Evolutionary conservation across 2,113 vertebrate genomes (phyloP).

Genomic region (Ameiurus melas): DNA sequence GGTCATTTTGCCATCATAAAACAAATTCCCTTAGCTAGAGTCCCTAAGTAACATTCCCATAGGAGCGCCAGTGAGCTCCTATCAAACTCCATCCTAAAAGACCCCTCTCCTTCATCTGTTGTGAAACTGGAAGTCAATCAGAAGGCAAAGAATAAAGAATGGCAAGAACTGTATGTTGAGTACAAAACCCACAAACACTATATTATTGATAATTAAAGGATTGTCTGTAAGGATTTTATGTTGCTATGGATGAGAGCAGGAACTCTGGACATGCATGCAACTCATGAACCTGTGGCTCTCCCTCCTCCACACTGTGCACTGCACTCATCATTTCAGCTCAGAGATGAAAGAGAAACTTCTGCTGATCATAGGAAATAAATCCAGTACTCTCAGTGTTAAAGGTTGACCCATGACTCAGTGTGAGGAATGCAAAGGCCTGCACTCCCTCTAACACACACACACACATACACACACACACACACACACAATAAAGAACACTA

Average conservation of each 20-base stretch:
- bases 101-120: conserved; percentile 88
- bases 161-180: conserved; percentile 89
- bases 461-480: conserved; percentile 6
- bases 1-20: background rate
- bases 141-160: conserved; percentile 95
- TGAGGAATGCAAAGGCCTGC: conserved; percentile 46
- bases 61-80: conserved; percentile 65
- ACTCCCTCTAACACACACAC: conserved; percentile 36
- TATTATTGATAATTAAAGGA: background rate
- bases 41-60: background rate
- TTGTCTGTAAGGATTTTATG: background rate
- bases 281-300: conserved; percentile 15
- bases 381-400: conserved; percentile 24
- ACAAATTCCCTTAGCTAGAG: background rate
- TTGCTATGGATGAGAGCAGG: background rate
- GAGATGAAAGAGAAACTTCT: conserved; percentile 44
- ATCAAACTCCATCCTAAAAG: conserved; percentile 70
- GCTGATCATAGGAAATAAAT: conserved; percentile 43
- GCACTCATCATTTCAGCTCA: conserved; percentile 11
- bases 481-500: conserved; percentile 15
- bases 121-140: conserved; percentile 97
- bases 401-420: conserved; percentile 46
- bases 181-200: background rate
- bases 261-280: conserved; percentile 10
- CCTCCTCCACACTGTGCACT: background rate